A percentile compares a stretch with the other conserved stretches of the same genome.
Conservation (phyloP, 1,140 invertebrate species). For the Drosophila gunungcola region DNA sequence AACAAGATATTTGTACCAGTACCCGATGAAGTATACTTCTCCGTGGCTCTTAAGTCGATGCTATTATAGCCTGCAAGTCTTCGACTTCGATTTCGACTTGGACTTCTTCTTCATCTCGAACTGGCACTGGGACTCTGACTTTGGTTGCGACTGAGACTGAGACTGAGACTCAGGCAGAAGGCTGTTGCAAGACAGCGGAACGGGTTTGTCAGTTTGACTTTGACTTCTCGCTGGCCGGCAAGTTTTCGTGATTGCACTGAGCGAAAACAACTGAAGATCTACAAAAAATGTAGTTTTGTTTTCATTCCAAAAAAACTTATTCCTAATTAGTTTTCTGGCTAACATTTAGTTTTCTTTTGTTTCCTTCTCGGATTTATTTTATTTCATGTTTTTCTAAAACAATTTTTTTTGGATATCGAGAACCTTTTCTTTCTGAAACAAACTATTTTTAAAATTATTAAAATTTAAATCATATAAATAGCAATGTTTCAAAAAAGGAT, state of each 20-base stretch:
- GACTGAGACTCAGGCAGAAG: background rate
- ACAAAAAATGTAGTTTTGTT: no score
- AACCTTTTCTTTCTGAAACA: no score
- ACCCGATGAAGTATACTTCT: conserved; percentile 67
- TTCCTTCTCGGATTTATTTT: no score
- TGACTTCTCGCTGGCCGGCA: conserved; percentile 36
- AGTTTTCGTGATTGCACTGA: conserved; percentile 43
- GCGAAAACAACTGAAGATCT: background rate
- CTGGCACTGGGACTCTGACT: conserved; percentile 8
- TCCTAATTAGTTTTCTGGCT: no score
- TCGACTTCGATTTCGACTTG: conserved; percentile 14
- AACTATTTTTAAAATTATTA: no score
- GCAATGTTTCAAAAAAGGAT: no score
- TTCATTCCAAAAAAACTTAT: no score
- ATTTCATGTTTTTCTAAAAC: no score
- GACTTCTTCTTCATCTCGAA: conserved; percentile 6
- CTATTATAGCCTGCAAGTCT: conserved; percentile 60
- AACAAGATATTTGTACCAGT: conserved; percentile 84
- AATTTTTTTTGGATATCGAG: no score
- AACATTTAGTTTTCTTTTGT: no score
- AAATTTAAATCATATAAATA: no score
- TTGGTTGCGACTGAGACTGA: conserved; percentile 6
- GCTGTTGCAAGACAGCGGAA: conserved; percentile 38
- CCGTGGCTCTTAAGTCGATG: conserved; percentile 50
- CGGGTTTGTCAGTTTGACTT: conserved; percentile 49